phyloP scores from a whole-genome alignment of 2,888 invertebrate genomes.

The Pollenia griseotomentosa region DNA sequence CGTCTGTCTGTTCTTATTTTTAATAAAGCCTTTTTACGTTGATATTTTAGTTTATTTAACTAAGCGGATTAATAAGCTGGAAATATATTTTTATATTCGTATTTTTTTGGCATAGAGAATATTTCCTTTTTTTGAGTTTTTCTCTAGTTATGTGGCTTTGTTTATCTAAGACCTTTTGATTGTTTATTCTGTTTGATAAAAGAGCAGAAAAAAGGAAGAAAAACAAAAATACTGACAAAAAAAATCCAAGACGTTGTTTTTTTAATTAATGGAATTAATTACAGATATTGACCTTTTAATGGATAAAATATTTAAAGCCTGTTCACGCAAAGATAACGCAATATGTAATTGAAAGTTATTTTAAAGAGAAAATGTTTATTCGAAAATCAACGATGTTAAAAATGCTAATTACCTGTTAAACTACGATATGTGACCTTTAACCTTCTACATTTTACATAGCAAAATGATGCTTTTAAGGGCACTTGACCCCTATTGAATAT shows the following conservation, averaged over 20 bases:
- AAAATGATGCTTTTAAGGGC: too few species aligned
- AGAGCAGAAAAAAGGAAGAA: not conserved
- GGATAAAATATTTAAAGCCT: not conserved
- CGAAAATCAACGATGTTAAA: too few species aligned
- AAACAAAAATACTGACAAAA: constrained; percentile 42
- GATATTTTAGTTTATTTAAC: constrained; percentile 80
- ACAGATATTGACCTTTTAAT: constrained; percentile 24
- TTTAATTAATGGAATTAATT: constrained; percentile 67
- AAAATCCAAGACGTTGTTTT: constrained; percentile 48
- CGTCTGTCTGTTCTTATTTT: constrained; percentile 49
- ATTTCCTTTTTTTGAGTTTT: constrained; percentile 4
- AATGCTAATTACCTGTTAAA: too few species aligned
- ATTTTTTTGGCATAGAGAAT: constrained; percentile 33
- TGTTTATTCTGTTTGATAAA: constrained; percentile 67
- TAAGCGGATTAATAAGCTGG: constrained; percentile 79
- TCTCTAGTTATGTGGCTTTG: constrained; percentile 31
- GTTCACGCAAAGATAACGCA: constrained; percentile 15
- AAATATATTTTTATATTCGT: constrained; percentile 17
- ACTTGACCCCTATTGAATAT: too few species aligned
- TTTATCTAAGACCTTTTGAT: constrained; percentile 67
- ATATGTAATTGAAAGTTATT: not conserved
- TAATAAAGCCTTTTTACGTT: constrained; percentile 76
- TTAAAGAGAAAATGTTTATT: not conserved
- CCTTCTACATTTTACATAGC: too few species aligned
- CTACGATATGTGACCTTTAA: too few species aligned